A percentile compares a stretch with the other conserved stretches of the same genome.
Conservation (phyloP, 1,140 invertebrate species). For the Ceratitis capitata region DNA sequence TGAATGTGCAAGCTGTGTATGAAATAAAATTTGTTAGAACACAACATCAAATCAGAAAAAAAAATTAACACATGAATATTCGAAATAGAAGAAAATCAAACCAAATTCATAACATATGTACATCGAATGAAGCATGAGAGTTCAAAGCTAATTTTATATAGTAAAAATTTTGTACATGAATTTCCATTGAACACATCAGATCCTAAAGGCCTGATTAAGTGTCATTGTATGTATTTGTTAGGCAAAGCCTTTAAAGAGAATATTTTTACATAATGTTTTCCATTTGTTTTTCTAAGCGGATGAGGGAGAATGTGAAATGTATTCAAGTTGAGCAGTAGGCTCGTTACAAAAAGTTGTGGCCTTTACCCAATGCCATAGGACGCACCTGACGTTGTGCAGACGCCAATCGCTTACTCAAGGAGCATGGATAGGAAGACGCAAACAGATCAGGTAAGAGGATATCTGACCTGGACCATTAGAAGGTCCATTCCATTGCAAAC, state of each 20-base stretch:
- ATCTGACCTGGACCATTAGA: no score
- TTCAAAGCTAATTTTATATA: not conserved
- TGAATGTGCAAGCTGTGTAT: not conserved
- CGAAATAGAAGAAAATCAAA: not conserved
- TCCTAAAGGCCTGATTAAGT: not conserved
- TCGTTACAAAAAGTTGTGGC: no score
- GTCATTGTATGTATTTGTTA: constrained; percentile 40
- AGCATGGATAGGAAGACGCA: no score
- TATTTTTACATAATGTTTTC: not conserved
- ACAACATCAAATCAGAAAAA: not conserved
- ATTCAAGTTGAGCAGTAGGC: no score
- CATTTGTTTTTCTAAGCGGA: no score
- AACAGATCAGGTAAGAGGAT: no score
- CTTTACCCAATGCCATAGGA: no score
- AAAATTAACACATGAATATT: not conserved
- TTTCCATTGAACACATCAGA: not conserved
- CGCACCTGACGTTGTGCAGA: no score
- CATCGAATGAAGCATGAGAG: not conserved
- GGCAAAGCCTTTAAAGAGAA: not conserved
- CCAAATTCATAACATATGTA: not conserved
- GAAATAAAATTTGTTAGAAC: not conserved
- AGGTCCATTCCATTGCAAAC: no score
- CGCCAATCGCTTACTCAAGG: no score
- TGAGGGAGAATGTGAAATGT: no score
- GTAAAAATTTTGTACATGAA: not conserved